Base-by-base conservation (phyloP, 2,113 vertebrate species). In the Dasyprocta punctata region DNA sequence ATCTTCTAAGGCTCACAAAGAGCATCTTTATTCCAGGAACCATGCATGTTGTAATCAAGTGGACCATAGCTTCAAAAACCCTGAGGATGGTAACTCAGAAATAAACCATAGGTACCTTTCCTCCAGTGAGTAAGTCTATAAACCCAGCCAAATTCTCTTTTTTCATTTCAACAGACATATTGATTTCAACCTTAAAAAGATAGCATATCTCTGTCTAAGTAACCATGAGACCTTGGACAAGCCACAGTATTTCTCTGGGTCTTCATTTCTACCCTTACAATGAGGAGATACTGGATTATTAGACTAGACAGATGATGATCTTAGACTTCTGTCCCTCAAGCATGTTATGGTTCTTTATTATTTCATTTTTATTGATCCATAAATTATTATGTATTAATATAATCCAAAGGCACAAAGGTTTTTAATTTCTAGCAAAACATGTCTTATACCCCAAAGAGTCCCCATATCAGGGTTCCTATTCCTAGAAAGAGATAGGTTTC, bases 351-450 rank as follows among this genome's bases (percentile, higher is more conserved):
- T 95, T 86, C 8, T 9, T 78, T 5, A 52, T 71, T 54, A 22
- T 20, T 85, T 89, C 47, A 92, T 56, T 93, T 85, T 17, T 65
- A 4, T 63, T 86, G 28, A 67, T 47, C 86, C 33, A n/a, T 71
- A 61, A 90, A 52, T 87, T 80, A 61, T 26, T 71, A 84, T 58
- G n/a, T 38, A 86, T 80, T 95, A 52, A 56, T 26, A 73, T 69
- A 88, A 80, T 9, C 41, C 60, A n/a, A 96, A 24, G 26, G 14
- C 16, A 7, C 7, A 87, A 19, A 80, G 13, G 7, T 13, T 49
- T 91, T 89, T 75, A 65, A 49, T 92, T 92, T 95, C 90, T 75
- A 30, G n/a, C 77, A 81, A 95, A 94, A 69, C 24, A 63, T 77
- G 9, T 78, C n/a, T 84, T 30, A 84, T 0, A 44, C 20, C 13